Percentiles rank a stretch among this genome's conserved stretches.
Evolutionary conservation across 1,140 invertebrate species (phyloP).

Genomic region (Ridgeia piscesae): DNA sequence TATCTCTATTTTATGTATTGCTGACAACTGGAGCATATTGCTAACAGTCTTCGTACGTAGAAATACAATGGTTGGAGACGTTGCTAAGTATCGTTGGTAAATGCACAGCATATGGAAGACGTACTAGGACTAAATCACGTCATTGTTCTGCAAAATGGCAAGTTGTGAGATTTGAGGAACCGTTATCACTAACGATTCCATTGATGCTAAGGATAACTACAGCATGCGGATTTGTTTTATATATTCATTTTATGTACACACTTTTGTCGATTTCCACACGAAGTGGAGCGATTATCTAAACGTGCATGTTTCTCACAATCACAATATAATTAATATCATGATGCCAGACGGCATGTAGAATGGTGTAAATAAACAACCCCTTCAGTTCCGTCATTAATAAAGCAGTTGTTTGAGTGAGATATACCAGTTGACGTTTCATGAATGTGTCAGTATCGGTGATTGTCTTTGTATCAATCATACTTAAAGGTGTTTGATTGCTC

Average conservation of each 20-base stretch:
- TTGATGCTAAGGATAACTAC: background rate
- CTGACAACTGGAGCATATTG: background rate
- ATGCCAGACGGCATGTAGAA: background rate
- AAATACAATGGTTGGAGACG: background rate
- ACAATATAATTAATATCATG: background rate
- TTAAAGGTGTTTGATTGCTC: no score
- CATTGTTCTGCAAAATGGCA: background rate
- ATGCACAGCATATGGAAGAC: background rate
- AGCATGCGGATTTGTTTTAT: background rate
- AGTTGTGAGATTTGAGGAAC: background rate
- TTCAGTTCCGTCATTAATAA: background rate
- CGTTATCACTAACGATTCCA: background rate
- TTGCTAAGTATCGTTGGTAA: background rate
- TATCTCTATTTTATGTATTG: background rate
- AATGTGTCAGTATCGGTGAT: background rate
- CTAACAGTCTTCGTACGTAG: background rate
- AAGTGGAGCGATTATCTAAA: background rate
- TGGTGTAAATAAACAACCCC: background rate
- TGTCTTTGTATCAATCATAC: background rate
- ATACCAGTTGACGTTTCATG: background rate
- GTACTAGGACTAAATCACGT: background rate
- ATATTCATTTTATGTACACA: background rate
- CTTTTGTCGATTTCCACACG: background rate
- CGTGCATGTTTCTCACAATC: background rate
- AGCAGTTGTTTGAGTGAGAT: background rate